phyloP scores from a whole-genome alignment of 2,888 invertebrate species.

The Philaethria dido region DNA sequence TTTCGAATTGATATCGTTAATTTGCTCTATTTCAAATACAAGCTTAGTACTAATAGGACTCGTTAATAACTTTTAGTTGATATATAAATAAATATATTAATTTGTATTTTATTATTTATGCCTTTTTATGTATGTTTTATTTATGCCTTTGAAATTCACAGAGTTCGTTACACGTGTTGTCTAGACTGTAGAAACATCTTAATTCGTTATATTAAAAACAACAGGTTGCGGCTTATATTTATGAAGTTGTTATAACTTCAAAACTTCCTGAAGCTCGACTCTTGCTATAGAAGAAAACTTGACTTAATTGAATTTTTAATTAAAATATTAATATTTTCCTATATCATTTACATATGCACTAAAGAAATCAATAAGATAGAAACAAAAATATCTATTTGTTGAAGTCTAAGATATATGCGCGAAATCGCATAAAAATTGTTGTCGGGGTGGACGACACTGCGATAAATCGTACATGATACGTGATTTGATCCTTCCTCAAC shows the following conservation, averaged over 20 bases:
- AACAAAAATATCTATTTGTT: neutral
- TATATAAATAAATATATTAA: no score
- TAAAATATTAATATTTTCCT: neutral
- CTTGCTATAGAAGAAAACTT: constrained; percentile 19
- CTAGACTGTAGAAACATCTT: constrained; percentile 17
- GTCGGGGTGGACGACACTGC: constrained; percentile 40
- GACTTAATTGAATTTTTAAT: constrained; percentile 15
- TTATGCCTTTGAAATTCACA: neutral
- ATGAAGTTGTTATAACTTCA: constrained; percentile 17
- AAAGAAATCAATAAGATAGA: neutral
- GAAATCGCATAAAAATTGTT: constrained; percentile 48
- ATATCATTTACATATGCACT: neutral
- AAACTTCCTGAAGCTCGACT: constrained; percentile 2
- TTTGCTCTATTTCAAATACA: no score
- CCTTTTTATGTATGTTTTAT: neutral
- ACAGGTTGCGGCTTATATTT: constrained; percentile 20
- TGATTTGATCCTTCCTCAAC: constrained; percentile 47
- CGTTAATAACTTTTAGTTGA: no score
- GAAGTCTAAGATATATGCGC: constrained; percentile 11
- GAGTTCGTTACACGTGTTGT: neutral
- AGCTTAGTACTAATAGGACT: no score
- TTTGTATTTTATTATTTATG: no score
- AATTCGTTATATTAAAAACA: constrained; percentile 29
- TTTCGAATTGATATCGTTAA: no score
- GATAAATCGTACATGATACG: constrained; percentile 49